A percentile compares a stretch with the other conserved stretches of the same genome.
These are phyloP conservation scores for Mus caroli DNA, from an alignment of 2,797 vertebrate genomes.

Conservation along the genomic window DNA sequence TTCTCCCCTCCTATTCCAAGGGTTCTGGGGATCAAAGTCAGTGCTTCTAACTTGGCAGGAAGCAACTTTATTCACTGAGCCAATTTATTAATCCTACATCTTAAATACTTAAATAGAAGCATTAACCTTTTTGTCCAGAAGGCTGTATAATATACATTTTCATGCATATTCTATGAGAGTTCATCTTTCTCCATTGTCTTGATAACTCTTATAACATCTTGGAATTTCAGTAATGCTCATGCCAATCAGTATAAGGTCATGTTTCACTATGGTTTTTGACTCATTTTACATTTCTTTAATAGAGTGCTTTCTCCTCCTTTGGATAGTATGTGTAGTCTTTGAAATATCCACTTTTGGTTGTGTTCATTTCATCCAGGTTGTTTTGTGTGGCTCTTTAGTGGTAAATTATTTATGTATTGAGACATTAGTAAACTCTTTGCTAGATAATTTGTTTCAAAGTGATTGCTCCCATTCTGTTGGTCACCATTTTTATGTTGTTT, in stretches of 20 bases:
- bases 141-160: neutral
- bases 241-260: neutral
- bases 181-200: neutral
- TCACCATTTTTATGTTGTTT: neutral
- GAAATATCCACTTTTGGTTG: neutral
- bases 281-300: neutral
- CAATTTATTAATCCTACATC: no score
- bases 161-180: fast-evolving
- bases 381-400: neutral
- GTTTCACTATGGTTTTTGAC: neutral
- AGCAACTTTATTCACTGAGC: neutral
- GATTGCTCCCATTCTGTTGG: neutral
- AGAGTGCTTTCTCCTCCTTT: neutral
- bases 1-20: neutral
- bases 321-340: neutral
- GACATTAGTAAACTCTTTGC: neutral
- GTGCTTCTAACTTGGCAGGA: neutral
- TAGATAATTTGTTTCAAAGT: neutral
- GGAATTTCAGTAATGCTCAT: neutral
- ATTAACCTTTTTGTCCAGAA: neutral
- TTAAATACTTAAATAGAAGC: neutral
- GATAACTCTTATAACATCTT: neutral
- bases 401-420: neutral
- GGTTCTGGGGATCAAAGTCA: neutral
- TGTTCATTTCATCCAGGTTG: neutral